Percentiles rank a stretch among this genome's conserved stretches.
Evolutionary conservation across 2,888 invertebrate species (phyloP).

Genomic region (Drosophila lacicola): DNA sequence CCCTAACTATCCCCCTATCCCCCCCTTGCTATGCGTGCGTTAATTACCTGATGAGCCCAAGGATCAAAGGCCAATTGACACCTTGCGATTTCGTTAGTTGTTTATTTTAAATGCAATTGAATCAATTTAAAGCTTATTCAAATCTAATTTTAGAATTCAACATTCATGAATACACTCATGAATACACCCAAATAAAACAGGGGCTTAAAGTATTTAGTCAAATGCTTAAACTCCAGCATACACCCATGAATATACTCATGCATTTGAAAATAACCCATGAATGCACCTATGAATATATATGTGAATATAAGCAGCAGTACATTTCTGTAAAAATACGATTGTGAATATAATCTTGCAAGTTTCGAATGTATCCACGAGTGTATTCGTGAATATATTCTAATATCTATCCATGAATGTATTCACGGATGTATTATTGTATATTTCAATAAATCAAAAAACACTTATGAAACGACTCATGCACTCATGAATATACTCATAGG

Average conservation of each 20-base stretch:
- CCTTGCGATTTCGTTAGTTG: background rate
- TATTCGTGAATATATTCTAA: background rate
- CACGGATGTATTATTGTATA: background rate
- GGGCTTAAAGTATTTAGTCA: too few species aligned
- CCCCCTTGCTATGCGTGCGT: conserved; percentile 35
- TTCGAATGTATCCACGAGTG: background rate
- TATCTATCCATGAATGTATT: background rate
- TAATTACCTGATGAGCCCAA: conserved; percentile 68
- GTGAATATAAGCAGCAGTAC: too few species aligned
- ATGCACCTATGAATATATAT: background rate
- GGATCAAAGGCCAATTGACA: conserved; percentile 61
- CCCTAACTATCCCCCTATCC: background rate
- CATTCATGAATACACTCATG: conserved; percentile 10
- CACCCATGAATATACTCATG: background rate
- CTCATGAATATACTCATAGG: background rate
- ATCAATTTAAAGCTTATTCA: conserved; percentile 27
- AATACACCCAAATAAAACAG: background rate
- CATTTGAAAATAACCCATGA: conserved; percentile 7
- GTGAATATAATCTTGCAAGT: conserved; percentile 1
- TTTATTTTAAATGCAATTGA: conserved; percentile 11
- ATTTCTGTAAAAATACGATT: too few species aligned
- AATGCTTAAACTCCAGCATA: background rate
- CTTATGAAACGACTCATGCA: background rate
- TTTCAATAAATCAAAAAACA: background rate
- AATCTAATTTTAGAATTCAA: conserved; percentile 2